Evolutionary conservation across 2,113 vertebrate genomes (phyloP).

Genomic region (Argyrosomus japonicus): DNA sequence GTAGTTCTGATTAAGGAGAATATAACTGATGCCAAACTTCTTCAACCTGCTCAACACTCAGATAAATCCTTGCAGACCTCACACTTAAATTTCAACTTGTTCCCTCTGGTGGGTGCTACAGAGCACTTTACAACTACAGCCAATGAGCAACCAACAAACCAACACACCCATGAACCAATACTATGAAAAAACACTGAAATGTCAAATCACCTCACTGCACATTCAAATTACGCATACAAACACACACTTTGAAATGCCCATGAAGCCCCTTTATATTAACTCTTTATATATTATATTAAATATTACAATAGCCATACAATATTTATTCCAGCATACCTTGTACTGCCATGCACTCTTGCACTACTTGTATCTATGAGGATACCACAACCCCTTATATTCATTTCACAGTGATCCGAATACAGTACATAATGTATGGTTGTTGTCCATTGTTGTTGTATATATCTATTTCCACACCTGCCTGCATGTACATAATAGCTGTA

Average conservation of each 20-base stretch:
- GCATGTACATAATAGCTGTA: too few species aligned
- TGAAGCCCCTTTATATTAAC: not conserved
- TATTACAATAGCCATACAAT: not conserved
- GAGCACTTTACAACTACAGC: slow-evolving; percentile 8
- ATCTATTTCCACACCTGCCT: too few species aligned
- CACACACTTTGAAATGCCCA: not conserved
- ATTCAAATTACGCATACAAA: not conserved
- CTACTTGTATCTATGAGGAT: not conserved
- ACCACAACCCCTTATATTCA: not conserved
- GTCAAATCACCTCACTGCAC: not conserved
- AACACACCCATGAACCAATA: not conserved
- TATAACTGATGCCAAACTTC: not conserved
- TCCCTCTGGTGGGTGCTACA: not conserved
- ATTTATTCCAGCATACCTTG: not conserved
- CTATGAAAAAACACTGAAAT: not conserved
- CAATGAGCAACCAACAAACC: not conserved
- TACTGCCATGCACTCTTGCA: not conserved
- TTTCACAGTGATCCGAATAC: not conserved
- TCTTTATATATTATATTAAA: not conserved
- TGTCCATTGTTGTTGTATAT: too few species aligned
- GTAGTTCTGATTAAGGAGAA: slow-evolving; percentile 2
- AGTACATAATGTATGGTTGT: too few species aligned
- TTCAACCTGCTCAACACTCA: not conserved
- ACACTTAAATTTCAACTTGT: not conserved
- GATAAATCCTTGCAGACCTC: not conserved